phyloP scores from a whole-genome alignment of 2,797 vertebrate genomes.

The Helostoma temminkii region DNA sequence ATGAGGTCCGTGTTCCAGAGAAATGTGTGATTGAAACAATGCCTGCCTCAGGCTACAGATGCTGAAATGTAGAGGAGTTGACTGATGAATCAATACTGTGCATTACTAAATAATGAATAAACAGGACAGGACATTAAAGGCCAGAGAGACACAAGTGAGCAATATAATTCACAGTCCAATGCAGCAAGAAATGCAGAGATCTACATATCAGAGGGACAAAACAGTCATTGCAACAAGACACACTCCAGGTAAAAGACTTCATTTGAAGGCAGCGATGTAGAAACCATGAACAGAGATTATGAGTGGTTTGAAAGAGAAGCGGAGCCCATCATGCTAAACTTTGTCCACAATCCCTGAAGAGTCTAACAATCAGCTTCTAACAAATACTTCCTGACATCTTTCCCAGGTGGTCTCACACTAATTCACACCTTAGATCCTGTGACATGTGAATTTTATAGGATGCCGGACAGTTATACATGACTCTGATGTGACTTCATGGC shows the following conservation, averaged over 20 bases:
- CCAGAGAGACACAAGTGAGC: background rate
- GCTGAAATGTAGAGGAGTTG: too few relatives aligned
- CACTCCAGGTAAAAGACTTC: too few relatives aligned
- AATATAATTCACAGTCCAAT: background rate
- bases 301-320: background rate
- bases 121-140: too few relatives aligned
- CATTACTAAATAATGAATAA: too few relatives aligned
- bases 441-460: background rate
- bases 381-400: background rate
- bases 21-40: too few relatives aligned
- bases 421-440: constrained; percentile 21
- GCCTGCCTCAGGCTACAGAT: too few relatives aligned
- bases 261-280: background rate
- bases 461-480: background rate
- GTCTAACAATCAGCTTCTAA: background rate
- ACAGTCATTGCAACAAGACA: too few relatives aligned
- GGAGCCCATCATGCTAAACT: constrained; percentile 2
- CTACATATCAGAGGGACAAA: too few relatives aligned
- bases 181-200: background rate
- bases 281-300: background rate
- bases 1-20: too few relatives aligned
- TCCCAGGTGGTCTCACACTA: constrained; percentile 9
- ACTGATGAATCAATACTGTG: too few relatives aligned
- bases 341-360: background rate
- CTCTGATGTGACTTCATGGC: background rate